phyloP scores from a whole-genome alignment of 1,140 invertebrate species.

The Drosophila arawakana region DNA sequence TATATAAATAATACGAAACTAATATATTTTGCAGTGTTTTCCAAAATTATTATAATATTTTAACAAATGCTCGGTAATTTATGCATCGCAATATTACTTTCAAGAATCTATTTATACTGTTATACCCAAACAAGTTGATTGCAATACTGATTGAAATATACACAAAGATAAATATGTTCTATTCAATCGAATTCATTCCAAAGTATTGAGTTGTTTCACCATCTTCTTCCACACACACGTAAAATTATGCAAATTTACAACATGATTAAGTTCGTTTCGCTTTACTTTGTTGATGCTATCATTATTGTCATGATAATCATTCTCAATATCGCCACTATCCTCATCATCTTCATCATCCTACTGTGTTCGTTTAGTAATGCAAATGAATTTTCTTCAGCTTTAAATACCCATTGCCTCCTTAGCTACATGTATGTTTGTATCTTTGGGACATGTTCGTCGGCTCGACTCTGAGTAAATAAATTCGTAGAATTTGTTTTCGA shows the following conservation, averaged over 20 bases:
- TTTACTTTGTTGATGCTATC: conserved; percentile 37
- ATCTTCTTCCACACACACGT: conserved; percentile 49
- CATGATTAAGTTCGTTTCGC: conserved; percentile 77
- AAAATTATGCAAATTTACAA: conserved; percentile 82
- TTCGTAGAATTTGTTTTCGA: conserved; percentile 68
- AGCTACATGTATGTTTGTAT: conserved; percentile 42
- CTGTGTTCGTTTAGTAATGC: conserved; percentile 78
- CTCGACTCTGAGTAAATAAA: conserved; percentile 43
- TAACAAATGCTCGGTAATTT: no score
- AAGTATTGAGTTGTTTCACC: conserved; percentile 31
- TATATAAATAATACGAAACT: neutral
- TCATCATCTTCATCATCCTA: conserved; percentile 35
- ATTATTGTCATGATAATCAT: neutral
- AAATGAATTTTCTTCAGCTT: conserved; percentile 66
- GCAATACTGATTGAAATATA: conserved; percentile 49
- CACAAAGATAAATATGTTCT: conserved; percentile 40
- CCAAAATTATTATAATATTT: no score
- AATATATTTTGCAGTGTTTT: neutral
- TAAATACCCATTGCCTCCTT: conserved; percentile 23
- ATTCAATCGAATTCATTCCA: conserved; percentile 4
- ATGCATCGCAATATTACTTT: neutral
- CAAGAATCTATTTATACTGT: conserved; percentile 32
- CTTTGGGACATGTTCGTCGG: conserved; percentile 11
- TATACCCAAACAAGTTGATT: conserved; percentile 28
- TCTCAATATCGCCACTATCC: neutral